Evolutionary conservation across 1,140 invertebrate genomes (phyloP).

Genomic region (Coelopa frigida): DNA sequence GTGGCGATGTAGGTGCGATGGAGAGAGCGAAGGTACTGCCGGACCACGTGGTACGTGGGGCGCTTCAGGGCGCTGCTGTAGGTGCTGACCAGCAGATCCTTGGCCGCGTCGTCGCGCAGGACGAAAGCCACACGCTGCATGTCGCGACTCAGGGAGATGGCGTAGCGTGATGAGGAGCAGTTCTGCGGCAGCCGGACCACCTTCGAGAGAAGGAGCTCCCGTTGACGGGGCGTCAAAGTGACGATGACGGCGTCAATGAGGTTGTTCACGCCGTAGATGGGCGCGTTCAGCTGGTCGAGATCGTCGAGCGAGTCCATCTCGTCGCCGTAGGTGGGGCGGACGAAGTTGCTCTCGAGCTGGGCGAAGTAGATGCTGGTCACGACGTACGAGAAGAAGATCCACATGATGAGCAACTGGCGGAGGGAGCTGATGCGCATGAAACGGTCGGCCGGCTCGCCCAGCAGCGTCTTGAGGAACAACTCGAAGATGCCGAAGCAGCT

Average conservation of each 20-base stretch:
- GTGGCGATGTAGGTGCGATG: slow-evolving; percentile 31
- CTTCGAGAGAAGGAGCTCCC: slow-evolving; percentile 11
- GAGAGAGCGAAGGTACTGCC: slow-evolving; percentile 32
- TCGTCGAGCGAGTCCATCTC: slow-evolving; percentile 26
- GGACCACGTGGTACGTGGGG: slow-evolving; percentile 33
- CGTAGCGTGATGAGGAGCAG: slow-evolving; percentile 16
- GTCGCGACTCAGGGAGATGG: slow-evolving; percentile 6
- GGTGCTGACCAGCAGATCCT: slow-evolving; percentile 26
- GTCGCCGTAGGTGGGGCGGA: slow-evolving; percentile 26
- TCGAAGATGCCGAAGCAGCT: slow-evolving; percentile 31
- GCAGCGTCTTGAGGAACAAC: slow-evolving; percentile 27
- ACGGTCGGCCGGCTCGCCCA: slow-evolving; percentile 26
- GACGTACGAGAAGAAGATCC: slow-evolving; percentile 37
- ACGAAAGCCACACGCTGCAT: slow-evolving; percentile 22
- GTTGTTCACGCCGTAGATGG: slow-evolving; percentile 23
- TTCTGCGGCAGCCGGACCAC: slow-evolving; percentile 8
- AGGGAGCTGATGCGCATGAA: slow-evolving; percentile 27
- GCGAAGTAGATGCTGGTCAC: slow-evolving; percentile 37
- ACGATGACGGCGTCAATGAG: slow-evolving; percentile 23
- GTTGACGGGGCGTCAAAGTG: slow-evolving; percentile 20
- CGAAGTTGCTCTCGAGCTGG: slow-evolving; percentile 35
- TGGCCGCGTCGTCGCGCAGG: slow-evolving; percentile 26
- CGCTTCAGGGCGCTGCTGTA: slow-evolving; percentile 23
- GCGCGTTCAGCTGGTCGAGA: slow-evolving; percentile 14
- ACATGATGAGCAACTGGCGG: slow-evolving; percentile 26